Percentiles rank a stretch among this genome's conserved stretches.
These are phyloP conservation scores for Helostoma temminkii DNA, from an alignment of 2,797 vertebrate genomes.

Conservation along the genomic window DNA sequence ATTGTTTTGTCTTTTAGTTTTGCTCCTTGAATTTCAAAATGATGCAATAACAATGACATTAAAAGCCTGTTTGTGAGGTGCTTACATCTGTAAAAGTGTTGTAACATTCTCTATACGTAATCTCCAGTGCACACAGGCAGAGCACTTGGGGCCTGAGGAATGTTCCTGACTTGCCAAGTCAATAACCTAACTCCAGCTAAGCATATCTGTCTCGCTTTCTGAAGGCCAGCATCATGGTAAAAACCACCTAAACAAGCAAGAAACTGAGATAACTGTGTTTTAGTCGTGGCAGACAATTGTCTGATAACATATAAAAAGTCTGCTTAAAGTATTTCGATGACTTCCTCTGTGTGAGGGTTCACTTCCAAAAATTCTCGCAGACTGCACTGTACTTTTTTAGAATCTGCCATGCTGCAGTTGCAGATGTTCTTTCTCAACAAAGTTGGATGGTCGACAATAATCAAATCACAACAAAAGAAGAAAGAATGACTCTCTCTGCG, in stretches of 20 bases:
- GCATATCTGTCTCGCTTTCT: not conserved
- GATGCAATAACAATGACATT: constrained; percentile 5
- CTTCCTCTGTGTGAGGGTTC: too few relatives aligned
- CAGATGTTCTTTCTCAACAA: constrained; percentile 32
- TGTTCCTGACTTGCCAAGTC: not conserved
- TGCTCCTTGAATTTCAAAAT: too few relatives aligned
- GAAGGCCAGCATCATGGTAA: not conserved
- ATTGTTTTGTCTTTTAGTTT: constrained; percentile 5
- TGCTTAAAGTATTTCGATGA: not conserved
- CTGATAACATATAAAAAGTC: not conserved
- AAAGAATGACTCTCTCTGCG: not conserved
- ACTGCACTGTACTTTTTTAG: not conserved
- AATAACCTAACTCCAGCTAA: not conserved
- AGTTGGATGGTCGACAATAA: constrained; percentile 33
- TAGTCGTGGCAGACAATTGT: not conserved
- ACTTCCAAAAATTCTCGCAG: not conserved
- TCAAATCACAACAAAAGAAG: constrained; percentile 31
- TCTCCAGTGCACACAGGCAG: not conserved
- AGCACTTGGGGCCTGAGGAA: not conserved
- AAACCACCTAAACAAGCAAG: not conserved
- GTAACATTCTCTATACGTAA: not conserved
- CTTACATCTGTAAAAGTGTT: not conserved
- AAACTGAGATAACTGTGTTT: not conserved
- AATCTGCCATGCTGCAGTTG: constrained; percentile 14
- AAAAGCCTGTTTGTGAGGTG: not conserved